Conservation (phyloP, 2,888 invertebrate genomes). For the Agonopterix arenella region DNA sequence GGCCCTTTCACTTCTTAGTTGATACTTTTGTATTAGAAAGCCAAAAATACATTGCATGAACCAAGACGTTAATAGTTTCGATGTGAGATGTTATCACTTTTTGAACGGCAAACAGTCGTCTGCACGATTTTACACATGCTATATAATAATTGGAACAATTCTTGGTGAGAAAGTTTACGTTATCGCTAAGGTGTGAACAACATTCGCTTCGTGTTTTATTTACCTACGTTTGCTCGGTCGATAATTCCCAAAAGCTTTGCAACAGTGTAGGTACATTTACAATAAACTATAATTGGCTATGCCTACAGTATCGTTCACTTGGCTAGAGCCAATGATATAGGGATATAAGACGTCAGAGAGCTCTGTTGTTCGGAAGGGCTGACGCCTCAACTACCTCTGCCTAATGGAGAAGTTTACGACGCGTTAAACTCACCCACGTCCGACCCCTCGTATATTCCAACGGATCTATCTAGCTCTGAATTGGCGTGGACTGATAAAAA, state of each 20-base stretch:
- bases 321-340: too few relatives aligned
- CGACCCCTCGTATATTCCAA: slow-evolving; percentile 18
- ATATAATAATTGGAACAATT: background rate
- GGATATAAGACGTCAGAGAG: slow-evolving; percentile 1
- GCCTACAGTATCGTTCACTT: too few relatives aligned
- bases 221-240: too few relatives aligned
- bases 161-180: too few relatives aligned
- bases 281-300: too few relatives aligned
- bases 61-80: background rate
- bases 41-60: slow-evolving; percentile 12
- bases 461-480: slow-evolving; percentile 12
- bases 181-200: too few relatives aligned
- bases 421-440: slow-evolving; percentile 17
- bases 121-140: slow-evolving; percentile 1
- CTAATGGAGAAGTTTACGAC: slow-evolving; percentile 28
- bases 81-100: slow-evolving; percentile 1
- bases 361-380: background rate
- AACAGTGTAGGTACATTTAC: too few relatives aligned
- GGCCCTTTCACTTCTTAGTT: slow-evolving; percentile 40
- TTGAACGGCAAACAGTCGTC: background rate
- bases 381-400: slow-evolving; percentile 7
- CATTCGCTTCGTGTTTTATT: too few relatives aligned
- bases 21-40: slow-evolving; percentile 25
- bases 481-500: too few relatives aligned
- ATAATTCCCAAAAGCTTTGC: too few relatives aligned